These are phyloP conservation scores for Porites lutea DNA, from an alignment of 64 coral and sea anemone species.

Conservation along the genomic window DNA sequence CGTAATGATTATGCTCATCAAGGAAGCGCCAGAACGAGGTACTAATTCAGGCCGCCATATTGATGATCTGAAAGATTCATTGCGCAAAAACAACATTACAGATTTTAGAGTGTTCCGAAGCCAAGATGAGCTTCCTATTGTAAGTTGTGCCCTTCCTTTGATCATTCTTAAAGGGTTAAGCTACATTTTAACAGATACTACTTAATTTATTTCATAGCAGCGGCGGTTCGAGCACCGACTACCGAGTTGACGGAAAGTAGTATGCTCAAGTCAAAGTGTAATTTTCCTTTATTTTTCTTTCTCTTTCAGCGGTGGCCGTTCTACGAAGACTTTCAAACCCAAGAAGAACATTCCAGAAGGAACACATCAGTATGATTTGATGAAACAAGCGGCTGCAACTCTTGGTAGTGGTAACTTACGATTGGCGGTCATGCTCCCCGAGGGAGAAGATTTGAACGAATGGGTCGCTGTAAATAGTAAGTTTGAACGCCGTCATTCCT, in stretches of 20 bases:
- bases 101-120: background rate
- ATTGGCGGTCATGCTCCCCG: conserved; percentile 91
- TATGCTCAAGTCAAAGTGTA: background rate
- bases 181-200: background rate
- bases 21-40: conserved; percentile 38
- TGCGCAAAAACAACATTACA: conserved; percentile 18
- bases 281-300: conserved; percentile 31
- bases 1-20: conserved; percentile 4
- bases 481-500: conserved; percentile 4
- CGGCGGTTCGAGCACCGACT: conserved; percentile 7
- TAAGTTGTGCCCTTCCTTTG: conserved; percentile 26
- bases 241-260: background rate
- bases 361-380: conserved; percentile 97
- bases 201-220: background rate
- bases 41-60: conserved; percentile 37
- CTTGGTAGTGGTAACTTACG: conserved; percentile 97
- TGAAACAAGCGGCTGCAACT: conserved; percentile 96
- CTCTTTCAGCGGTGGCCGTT: conserved; percentile 85
- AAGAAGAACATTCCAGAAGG: conserved; percentile 99
- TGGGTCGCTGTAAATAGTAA: conserved; percentile 99
- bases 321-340: conserved; percentile 98
- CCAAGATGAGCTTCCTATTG: conserved; percentile 89
- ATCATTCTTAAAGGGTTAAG: background rate
- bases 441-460: conserved; percentile 99
- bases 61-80: background rate